These are phyloP conservation scores for Aphidius colemani DNA, from an alignment of 2,888 invertebrate genomes.

Conservation along the genomic window DNA sequence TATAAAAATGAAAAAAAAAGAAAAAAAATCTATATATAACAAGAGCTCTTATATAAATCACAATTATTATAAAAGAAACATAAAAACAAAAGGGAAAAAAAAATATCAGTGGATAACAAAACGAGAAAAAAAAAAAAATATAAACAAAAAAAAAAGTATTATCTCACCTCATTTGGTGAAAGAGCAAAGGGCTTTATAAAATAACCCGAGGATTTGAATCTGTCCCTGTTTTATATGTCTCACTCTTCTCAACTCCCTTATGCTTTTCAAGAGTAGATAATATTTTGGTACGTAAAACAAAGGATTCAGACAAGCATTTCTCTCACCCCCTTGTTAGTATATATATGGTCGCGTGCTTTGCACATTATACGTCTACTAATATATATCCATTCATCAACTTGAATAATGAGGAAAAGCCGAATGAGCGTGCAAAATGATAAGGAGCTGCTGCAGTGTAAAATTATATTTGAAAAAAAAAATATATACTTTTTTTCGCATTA, in stretches of 20 bases:
- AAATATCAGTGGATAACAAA: too few relatives aligned
- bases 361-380: constrained; percentile 1
- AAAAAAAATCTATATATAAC: constrained; percentile 11
- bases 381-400: constrained; percentile 3
- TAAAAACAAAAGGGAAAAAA: too few relatives aligned
- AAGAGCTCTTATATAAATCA: constrained; percentile 3
- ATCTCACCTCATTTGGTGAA: constrained; percentile 5
- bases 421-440: background rate
- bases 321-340: constrained; percentile 7
- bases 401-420: background rate
- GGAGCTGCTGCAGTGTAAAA: too few relatives aligned
- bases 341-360: constrained; percentile 9
- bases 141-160: constrained; percentile 5
- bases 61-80: constrained; percentile 1
- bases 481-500: too few relatives aligned
- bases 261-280: background rate
- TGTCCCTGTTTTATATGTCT: background rate
- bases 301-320: background rate
- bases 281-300: constrained; percentile 1
- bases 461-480: too few relatives aligned
- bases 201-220: background rate
- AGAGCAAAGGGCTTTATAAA: background rate
- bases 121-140: too few relatives aligned
- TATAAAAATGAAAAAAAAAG: too few relatives aligned
- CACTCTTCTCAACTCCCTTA: background rate